phyloP scores from a whole-genome alignment of 2,888 invertebrate genomes.

The Mythimna vitellina region DNA sequence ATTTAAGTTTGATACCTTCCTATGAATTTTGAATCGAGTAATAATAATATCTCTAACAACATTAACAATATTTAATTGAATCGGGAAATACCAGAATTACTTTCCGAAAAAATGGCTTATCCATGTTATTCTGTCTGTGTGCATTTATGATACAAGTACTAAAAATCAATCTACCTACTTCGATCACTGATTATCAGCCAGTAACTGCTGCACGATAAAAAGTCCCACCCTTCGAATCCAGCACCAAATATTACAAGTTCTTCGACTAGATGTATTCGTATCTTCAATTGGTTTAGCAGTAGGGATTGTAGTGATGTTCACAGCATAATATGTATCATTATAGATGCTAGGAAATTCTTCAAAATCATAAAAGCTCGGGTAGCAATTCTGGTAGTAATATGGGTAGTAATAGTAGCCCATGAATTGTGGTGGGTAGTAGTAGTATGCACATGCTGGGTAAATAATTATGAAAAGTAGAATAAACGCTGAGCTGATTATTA shows the following conservation, averaged over 20 bases:
- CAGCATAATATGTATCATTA: constrained; percentile 25
- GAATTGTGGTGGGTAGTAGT: constrained; percentile 50
- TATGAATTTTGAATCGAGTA: too few relatives aligned
- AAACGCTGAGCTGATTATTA: background rate
- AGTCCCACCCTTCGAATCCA: constrained; percentile 76
- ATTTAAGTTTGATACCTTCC: too few relatives aligned
- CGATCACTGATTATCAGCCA: too few relatives aligned
- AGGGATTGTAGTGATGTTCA: constrained; percentile 18
- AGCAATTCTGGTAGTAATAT: constrained; percentile 9
- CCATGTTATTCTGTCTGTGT: too few relatives aligned
- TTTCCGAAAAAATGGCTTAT: too few relatives aligned
- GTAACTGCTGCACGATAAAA: constrained; percentile 77
- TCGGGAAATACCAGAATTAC: too few relatives aligned
- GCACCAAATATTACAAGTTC: constrained; percentile 76
- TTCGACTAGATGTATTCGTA: constrained; percentile 30
- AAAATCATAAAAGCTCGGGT: constrained; percentile 52
- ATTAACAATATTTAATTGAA: too few relatives aligned
- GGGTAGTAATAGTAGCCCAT: constrained; percentile 55
- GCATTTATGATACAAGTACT: too few relatives aligned
- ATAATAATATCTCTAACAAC: too few relatives aligned
- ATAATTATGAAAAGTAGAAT: constrained; percentile 15
- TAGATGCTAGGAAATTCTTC: constrained; percentile 28
- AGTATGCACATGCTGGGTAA: constrained; percentile 20
- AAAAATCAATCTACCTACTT: too few relatives aligned
- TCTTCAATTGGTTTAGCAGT: background rate